Conservation (phyloP, 1,140 invertebrate genomes). For the Cyrtorhinus lividipennis region DNA sequence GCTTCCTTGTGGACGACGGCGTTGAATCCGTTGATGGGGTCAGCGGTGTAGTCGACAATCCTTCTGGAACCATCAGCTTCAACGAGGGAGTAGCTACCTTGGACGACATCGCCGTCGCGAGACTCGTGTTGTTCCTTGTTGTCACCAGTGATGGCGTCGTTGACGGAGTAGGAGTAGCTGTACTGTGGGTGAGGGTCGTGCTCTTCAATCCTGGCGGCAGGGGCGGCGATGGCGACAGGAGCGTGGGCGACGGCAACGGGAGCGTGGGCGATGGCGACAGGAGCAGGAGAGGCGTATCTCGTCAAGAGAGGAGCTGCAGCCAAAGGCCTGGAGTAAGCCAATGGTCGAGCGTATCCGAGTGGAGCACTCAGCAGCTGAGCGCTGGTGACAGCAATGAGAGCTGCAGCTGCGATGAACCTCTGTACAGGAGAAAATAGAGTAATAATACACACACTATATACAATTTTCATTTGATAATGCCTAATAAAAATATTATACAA, state of each 20-base stretch:
- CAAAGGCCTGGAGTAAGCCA: not conserved
- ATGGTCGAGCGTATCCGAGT: not conserved
- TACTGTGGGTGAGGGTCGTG: conserved; percentile 24
- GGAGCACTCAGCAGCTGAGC: not conserved
- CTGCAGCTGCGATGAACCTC: conserved; percentile 3
- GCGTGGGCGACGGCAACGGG: conserved; percentile 14
- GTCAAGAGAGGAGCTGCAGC: not conserved
- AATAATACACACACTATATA: too few species aligned
- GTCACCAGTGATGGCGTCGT: conserved; percentile 28
- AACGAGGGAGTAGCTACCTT: conserved; percentile 21
- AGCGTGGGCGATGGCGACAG: conserved; percentile 12
- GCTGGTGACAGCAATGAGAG: conserved; percentile 4
- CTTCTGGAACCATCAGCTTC: conserved; percentile 27
- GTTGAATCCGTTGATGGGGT: conserved; percentile 39
- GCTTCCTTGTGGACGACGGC: conserved; percentile 41
- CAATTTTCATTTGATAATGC: too few species aligned
- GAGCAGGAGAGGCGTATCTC: not conserved
- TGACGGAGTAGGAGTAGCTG: conserved; percentile 29
- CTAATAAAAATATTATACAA: too few species aligned
- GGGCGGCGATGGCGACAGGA: conserved; percentile 1
- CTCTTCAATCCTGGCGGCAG: conserved; percentile 26
- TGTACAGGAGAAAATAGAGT: too few species aligned
- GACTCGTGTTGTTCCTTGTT: conserved; percentile 28
- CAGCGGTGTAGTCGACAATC: conserved; percentile 28
- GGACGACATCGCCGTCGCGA: conserved; percentile 18